Evolutionary conservation across 2,797 vertebrate genomes (phyloP), one percentile per base, ranked within the genome.

Genomic region (Crossoptilon crossoptilon): DNA sequence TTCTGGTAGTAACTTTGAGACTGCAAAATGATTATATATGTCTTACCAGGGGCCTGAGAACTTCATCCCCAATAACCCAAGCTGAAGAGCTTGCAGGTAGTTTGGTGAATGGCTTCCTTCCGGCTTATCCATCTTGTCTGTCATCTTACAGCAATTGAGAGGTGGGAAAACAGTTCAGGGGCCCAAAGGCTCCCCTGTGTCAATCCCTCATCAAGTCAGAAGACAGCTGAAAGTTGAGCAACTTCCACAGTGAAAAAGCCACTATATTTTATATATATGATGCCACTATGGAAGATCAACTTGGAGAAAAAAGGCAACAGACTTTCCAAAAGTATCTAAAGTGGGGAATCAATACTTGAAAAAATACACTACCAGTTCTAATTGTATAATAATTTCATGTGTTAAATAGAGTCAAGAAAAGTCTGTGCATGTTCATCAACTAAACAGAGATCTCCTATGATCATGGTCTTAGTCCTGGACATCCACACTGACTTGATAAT

Each of bases 401-500:
- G 4, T 68, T 73, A 64, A 71, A 48, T 41, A 67, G 9, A 39
- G 46, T 14, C 60, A 69, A 69, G 19, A 81, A 75, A n/a, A 19
- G 26, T 27, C 75, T 41, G 6, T n/a, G 3, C 70, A 23, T 9
- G 15, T 44, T 76, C 0, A 0, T 4, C 8, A 82, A 41, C 29
- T 67, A 64, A 84, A 71, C 19, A 71, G 31, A 81, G n/a, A 10
- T 24, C 24, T 59, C 4, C 24, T 73, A 9, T 49, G 14, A 6
- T 77, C 5, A 1, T 69, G 16, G 55, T 62, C 4, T 33, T 68
- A 39, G 13, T 60, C 31, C 23, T 85, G 10, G 9, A 72, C 44
- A 14, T 29, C 75, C 78, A 41, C 7, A 84, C 33, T 19, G 27
- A 67, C 59, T 29, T 12, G 6, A 19, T 1, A 1, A n/a, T 53